Percentiles rank a stretch among this genome's conserved stretches.
Evolutionary conservation across 1,140 invertebrate genomes (phyloP).

Genomic region (Heterodera carotae): DNA sequence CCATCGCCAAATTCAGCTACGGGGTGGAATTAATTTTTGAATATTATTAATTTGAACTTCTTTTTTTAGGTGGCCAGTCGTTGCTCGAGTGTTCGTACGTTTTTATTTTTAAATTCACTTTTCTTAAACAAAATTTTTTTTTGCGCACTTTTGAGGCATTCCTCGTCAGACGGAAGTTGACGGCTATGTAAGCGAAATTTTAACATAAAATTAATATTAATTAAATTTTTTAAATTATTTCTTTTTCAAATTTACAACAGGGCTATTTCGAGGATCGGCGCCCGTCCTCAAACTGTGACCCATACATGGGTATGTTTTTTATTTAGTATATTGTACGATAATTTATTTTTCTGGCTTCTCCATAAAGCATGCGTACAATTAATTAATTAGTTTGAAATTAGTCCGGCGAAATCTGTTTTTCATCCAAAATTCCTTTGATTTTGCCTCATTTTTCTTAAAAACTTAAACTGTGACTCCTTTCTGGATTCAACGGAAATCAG

Average conservation of each 20-base stretch:
- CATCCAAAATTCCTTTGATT: too few relatives aligned
- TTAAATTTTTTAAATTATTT: conserved; percentile 52
- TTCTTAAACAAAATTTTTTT: too few relatives aligned
- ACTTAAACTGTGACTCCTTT: too few relatives aligned
- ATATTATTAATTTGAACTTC: neutral
- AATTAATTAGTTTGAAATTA: too few relatives aligned
- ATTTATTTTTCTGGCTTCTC: too few relatives aligned
- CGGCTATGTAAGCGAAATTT: conserved; percentile 67
- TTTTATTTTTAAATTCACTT: too few relatives aligned
- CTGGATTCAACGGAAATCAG: too few relatives aligned
- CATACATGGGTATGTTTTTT: conserved; percentile 62
- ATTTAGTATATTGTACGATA: neutral
- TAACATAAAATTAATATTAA: neutral
- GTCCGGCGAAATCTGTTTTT: too few relatives aligned
- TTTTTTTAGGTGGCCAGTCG: conserved; percentile 73
- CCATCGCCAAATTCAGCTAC: conserved; percentile 80
- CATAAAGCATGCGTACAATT: too few relatives aligned
- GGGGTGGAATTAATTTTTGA: conserved; percentile 51
- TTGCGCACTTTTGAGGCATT: conserved; percentile 68
- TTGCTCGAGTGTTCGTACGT: conserved; percentile 73
- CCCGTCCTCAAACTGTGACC: conserved; percentile 90
- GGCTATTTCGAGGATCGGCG: conserved; percentile 91
- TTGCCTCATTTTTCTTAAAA: too few relatives aligned
- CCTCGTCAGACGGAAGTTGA: conserved; percentile 81
- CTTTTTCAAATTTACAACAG: too few relatives aligned